Evolutionary conservation across 2,113 vertebrate species (phyloP).

Genomic region (Pomatostomus ruficeps): DNA sequence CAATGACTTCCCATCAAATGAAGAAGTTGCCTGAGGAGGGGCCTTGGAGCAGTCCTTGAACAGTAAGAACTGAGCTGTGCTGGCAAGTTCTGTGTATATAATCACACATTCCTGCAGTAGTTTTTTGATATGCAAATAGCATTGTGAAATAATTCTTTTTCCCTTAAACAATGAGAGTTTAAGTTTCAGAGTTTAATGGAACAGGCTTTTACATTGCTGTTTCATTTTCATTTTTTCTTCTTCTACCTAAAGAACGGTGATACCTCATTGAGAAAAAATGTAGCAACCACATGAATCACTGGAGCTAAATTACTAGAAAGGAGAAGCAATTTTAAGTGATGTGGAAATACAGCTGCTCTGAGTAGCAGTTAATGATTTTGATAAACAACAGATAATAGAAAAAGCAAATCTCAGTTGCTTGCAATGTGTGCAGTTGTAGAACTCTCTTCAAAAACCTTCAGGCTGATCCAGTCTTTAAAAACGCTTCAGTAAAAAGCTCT

Average conservation of each 20-base stretch:
- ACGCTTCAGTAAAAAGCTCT: not conserved
- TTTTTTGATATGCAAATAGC: not conserved
- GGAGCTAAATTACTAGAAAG: not conserved
- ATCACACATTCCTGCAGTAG: not conserved
- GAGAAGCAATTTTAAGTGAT: not conserved
- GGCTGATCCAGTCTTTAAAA: not conserved
- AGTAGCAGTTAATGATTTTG: not conserved
- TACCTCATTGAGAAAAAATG: not conserved
- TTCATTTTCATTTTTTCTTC: not conserved
- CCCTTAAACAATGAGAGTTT: not conserved
- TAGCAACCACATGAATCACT: not conserved
- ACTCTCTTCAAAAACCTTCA: not conserved
- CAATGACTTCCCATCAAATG: not conserved
- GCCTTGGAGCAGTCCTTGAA: not conserved
- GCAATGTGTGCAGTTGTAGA: not conserved
- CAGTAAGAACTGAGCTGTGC: not conserved
- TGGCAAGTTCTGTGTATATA: not conserved
- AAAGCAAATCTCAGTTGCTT: not conserved
- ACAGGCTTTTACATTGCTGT: not conserved
- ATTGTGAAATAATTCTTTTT: not conserved
- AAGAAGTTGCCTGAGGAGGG: constrained; percentile 4
- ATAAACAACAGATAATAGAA: not conserved
- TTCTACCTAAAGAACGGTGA: not conserved
- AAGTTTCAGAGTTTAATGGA: not conserved
- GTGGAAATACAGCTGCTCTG: not conserved